Conservation (phyloP, 2,797 vertebrate genomes). For the Pangasius mekongensis region DNA sequence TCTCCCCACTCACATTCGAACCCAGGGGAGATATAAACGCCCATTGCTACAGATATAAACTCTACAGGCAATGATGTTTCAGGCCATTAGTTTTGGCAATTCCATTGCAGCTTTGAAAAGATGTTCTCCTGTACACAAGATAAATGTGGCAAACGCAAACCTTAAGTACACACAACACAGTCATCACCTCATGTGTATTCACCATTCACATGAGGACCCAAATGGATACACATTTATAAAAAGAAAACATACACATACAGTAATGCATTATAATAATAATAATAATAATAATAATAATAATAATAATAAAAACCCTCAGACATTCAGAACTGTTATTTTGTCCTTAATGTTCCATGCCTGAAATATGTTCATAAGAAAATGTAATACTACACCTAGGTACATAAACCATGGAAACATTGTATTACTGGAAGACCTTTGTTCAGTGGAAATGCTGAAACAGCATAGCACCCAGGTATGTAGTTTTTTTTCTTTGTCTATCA, state of each 20-base stretch:
- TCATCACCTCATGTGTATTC: not conserved
- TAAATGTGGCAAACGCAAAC: conserved; percentile 23
- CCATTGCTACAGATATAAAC: conserved; percentile 25
- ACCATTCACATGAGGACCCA: not conserved
- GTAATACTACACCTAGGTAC: not conserved
- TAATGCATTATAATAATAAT: not conserved
- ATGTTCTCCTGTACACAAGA: conserved; percentile 16
- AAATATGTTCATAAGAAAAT: not conserved
- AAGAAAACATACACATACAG: not conserved
- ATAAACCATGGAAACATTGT: not conserved
- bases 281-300: not conserved
- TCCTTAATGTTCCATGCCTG: not conserved
- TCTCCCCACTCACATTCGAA: not conserved
- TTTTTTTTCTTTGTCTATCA: not conserved
- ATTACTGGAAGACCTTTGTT: no score
- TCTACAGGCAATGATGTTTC: conserved; percentile 42
- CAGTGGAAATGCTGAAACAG: not conserved
- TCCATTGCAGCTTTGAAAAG: conserved; percentile 24
- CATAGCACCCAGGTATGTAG: not conserved
- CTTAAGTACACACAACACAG: conserved; percentile 4
- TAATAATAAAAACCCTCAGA: not conserved
- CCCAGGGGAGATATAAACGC: conserved; percentile 8
- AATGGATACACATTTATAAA: conserved; percentile 1
- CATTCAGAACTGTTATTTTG: not conserved
- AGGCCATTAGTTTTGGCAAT: conserved; percentile 41